phyloP scores from a whole-genome alignment of 1,140 invertebrate genomes.

The Cydia amplana region DNA sequence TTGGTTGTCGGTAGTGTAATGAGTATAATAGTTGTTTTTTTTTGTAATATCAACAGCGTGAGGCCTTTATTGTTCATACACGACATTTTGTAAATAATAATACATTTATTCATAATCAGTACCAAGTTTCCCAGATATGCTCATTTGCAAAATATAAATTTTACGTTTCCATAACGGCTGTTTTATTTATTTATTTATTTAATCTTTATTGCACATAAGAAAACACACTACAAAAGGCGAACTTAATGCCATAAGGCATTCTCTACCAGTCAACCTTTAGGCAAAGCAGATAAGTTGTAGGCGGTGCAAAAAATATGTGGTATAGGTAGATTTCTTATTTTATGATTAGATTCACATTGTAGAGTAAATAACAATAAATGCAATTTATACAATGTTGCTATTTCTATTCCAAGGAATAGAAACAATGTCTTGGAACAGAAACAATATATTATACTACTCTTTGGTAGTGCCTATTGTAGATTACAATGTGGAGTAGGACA shows the following conservation, averaged over 20 bases:
- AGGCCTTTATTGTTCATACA: slow-evolving; percentile 29
- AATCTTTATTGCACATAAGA: no score
- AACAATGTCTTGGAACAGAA: no score
- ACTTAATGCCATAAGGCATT: no score
- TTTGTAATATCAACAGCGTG: slow-evolving; percentile 22
- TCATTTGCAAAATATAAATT: slow-evolving; percentile 50
- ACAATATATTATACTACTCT: no score
- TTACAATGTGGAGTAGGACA: no score
- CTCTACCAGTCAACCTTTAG: no score
- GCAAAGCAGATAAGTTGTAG: no score
- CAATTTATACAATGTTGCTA: not conserved
- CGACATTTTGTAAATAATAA: slow-evolving; percentile 29
- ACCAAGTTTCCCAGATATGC: slow-evolving; percentile 49
- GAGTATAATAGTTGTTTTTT: slow-evolving; percentile 21
- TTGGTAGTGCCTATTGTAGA: no score
- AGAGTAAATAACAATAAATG: not conserved
- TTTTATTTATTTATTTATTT: slow-evolving; percentile 41
- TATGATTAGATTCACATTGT: not conserved
- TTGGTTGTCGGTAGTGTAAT: slow-evolving; percentile 31
- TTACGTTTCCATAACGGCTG: slow-evolving; percentile 42
- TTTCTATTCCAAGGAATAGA: no score
- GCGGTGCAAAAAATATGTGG: no score
- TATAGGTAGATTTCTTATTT: not conserved
- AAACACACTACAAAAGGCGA: no score
- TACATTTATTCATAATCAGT: slow-evolving; percentile 35